phyloP scores from a whole-genome alignment of 2,113 vertebrate species.

The Mesembrinibis cayennensis region DNA sequence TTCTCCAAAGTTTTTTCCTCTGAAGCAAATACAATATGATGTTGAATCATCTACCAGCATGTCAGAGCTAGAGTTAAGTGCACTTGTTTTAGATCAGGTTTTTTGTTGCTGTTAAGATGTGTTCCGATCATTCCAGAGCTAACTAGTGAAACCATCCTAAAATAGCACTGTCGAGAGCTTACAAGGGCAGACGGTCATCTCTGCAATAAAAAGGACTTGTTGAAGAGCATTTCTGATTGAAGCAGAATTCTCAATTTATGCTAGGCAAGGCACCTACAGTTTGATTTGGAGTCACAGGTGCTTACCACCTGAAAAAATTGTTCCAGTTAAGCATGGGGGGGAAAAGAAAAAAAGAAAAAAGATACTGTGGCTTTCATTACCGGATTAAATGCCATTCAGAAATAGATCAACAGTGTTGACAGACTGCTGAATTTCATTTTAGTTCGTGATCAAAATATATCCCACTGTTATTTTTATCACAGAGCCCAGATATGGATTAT shows the following conservation, averaged over 20 bases:
- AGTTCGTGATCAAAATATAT: constrained; percentile 5
- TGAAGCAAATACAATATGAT: not conserved
- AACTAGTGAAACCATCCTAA: constrained; percentile 49
- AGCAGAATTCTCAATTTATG: not conserved
- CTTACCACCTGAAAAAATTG: not conserved
- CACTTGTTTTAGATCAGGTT: not conserved
- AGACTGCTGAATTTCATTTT: constrained; percentile 31
- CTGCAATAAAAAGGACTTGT: not conserved
- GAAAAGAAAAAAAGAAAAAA: no score
- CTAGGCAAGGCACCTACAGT: not conserved
- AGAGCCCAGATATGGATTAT: constrained; percentile 27
- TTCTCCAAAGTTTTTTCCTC: not conserved
- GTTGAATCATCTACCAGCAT: not conserved
- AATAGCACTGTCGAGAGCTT: constrained; percentile 55
- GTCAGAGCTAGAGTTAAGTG: not conserved
- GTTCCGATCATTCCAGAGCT: constrained; percentile 38
- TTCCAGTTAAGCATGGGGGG: not conserved
- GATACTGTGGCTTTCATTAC: not conserved
- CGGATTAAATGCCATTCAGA: constrained; percentile 48
- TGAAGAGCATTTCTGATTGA: not conserved
- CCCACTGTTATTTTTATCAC: constrained; percentile 37
- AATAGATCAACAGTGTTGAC: constrained; percentile 47
- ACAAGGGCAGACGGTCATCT: constrained; percentile 49
- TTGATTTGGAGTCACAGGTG: constrained; percentile 18
- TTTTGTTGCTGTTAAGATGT: constrained; percentile 28